Evolutionary conservation across 2,888 invertebrate genomes (phyloP).

Genomic region (Polylopha cassiicola): DNA sequence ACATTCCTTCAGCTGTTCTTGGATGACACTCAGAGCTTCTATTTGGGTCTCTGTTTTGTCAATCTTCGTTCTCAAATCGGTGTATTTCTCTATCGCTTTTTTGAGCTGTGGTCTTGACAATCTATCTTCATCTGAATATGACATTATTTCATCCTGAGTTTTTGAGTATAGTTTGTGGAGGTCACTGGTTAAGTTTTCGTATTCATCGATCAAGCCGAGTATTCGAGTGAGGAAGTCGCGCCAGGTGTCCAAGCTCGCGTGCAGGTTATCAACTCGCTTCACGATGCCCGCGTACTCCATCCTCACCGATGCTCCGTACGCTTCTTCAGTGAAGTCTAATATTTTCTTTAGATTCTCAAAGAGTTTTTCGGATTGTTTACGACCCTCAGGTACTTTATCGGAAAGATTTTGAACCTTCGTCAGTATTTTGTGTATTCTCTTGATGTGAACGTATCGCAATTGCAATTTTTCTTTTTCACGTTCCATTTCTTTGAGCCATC

Average conservation of each 20-base stretch:
- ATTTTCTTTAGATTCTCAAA: conserved; percentile 81
- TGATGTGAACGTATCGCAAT: conserved; percentile 87
- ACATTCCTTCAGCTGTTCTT: conserved; percentile 90
- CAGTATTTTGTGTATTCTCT: conserved; percentile 83
- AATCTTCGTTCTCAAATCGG: conserved; percentile 78
- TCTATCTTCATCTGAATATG: conserved; percentile 74
- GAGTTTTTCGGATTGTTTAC: conserved; percentile 79
- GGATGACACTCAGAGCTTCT: conserved; percentile 83
- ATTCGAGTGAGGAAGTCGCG: conserved; percentile 84
- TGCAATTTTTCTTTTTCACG: conserved; percentile 86
- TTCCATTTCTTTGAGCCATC: conserved; percentile 89
- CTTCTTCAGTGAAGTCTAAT: conserved; percentile 84
- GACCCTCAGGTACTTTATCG: conserved; percentile 82
- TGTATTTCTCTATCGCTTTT: conserved; percentile 79
- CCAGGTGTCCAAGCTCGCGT: conserved; percentile 90
- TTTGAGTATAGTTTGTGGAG: conserved; percentile 81
- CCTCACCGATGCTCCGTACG: conserved; percentile 85
- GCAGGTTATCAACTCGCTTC: conserved; percentile 86
- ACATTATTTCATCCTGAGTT: conserved; percentile 78
- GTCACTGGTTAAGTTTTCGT: conserved; percentile 78
- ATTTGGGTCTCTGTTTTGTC: conserved; percentile 78
- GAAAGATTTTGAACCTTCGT: conserved; percentile 82
- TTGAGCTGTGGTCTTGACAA: conserved; percentile 79
- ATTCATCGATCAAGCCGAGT: conserved; percentile 78
- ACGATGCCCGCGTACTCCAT: conserved; percentile 88